Percentiles rank a stretch among this genome's conserved stretches.
Conservation (phyloP, 2,888 invertebrate genomes). For the Cynaeus angustus region DNA sequence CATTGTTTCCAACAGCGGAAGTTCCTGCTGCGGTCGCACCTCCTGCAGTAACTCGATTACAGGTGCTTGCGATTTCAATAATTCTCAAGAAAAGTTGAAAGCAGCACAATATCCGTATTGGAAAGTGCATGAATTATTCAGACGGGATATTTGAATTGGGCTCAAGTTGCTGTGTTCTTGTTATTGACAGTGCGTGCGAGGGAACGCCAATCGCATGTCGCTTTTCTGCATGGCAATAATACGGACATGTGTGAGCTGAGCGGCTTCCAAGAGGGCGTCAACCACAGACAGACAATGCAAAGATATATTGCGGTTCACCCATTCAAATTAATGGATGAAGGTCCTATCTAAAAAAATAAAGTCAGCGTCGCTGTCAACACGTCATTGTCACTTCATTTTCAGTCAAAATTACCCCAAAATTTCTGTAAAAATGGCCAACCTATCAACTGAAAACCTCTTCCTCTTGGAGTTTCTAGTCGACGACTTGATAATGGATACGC, state of each 20-base stretch:
- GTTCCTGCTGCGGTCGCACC: slow-evolving; percentile 12
- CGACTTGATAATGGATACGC: slow-evolving; percentile 65
- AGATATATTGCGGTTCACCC: slow-evolving; percentile 54
- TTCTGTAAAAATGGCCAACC: slow-evolving; percentile 66
- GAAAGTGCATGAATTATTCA: slow-evolving; percentile 60
- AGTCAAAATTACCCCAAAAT: background rate
- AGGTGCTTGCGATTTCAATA: slow-evolving; percentile 31
- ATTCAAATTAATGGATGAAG: background rate
- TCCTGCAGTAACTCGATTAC: slow-evolving; percentile 22
- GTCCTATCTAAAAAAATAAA: background rate
- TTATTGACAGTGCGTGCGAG: slow-evolving; percentile 55
- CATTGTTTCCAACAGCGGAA: slow-evolving; percentile 8
- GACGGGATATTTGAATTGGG: slow-evolving; percentile 54
- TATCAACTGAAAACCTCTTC: slow-evolving; percentile 76
- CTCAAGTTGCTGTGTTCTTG: slow-evolving; percentile 54
- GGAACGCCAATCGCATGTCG: slow-evolving; percentile 58
- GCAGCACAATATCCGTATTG: slow-evolving; percentile 53
- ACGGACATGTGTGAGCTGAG: slow-evolving; percentile 54
- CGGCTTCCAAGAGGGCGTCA: slow-evolving; percentile 57
- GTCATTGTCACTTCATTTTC: slow-evolving; percentile 7
- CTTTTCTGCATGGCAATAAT: slow-evolving; percentile 56
- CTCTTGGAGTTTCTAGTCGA: slow-evolving; percentile 81
- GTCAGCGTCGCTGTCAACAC: background rate
- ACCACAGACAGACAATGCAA: slow-evolving; percentile 58
- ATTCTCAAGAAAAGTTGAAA: slow-evolving; percentile 33